Base-by-base conservation (phyloP, 2,113 vertebrate species). In the Cebidichthys violaceus region DNA sequence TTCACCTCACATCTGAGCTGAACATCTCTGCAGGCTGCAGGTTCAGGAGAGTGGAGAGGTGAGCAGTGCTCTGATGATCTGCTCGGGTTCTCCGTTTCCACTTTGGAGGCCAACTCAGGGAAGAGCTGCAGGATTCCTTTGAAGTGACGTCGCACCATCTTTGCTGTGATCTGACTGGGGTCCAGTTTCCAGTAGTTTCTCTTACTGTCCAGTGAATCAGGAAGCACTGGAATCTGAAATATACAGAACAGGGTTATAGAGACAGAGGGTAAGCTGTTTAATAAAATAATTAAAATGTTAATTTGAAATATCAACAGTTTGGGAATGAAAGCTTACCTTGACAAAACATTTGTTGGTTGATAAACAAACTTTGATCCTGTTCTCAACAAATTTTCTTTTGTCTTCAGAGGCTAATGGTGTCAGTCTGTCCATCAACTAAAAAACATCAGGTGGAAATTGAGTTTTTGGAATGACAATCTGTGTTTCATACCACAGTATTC, bases 161-260 rank as follows among this genome's bases (percentile, higher is more conserved):
- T 93, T 20, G 52, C 66, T 29, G 90, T 87, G 69, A 92, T 87
- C 27, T 85, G 75, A 54, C 68, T 71, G n/a, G 24, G 29, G 13
- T 92, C 92, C 70, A 93, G 85, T 65, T 79, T 88, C 94, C 94
- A 96, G 79, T 89, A 94, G 87, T 94, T 93, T 39, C 67, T 92
- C 55, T 89, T 92, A 45, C 89, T 89, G 24, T 84, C 81, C 14
- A 78, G 73, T 37, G 74, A 72, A 6, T 86, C 39, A 37, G 91
- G 83, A 14, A 75, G 55, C 35, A 92, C 27, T 37, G 90, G 94
- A 20, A 93, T 79, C 94, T 95, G 61, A 47, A 77, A 70, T 71
- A 60, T 1, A 71, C 14, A 65, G 37, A 4, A 52, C 1, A 39
- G 8, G n/a, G 1, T 4, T 70, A 22, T 62, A 35, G 24, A 71